Base-by-base conservation (phyloP, 2,888 invertebrate genomes). In the Aphodius granarius region DNA sequence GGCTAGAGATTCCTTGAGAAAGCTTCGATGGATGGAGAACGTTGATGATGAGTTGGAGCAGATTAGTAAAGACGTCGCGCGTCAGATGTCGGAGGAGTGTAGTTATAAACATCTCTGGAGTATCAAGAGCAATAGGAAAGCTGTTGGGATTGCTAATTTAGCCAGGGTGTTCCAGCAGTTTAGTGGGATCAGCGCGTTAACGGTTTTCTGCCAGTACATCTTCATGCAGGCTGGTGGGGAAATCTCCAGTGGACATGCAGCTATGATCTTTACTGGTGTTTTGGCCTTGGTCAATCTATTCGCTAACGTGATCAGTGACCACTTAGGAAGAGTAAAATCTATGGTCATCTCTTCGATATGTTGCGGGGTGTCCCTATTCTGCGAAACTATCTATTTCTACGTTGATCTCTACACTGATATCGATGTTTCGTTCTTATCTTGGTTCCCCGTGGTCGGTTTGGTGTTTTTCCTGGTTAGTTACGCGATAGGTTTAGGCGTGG, bases 361-460 rank as follows among this genome's bases (percentile, higher is more conserved):
- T 3, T 82, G 81, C 63, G 79, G 79, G 15, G 18, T 83, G 5
- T 73, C 79, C 2, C 77, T 83, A 43, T 74, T 79, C 13, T 74
- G 76, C 2, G 81, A 81, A 78, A 76, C 81, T 0, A 75, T 80
- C 17, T 85, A 83, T 76, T 84, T 84, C 76, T 82, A 80, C 43
- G 19, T 84, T 2, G 79, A 81, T 73, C 74, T 79, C 43, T 66
- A 79, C 17, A 68, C 78, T 3, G 74, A 78, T 16, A 63, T 81
- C 5, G 82, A 84, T 78, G 23, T 83, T 4, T 74, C 78, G 4
- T 16, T 20, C 3, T 20, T 83, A 0, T 78, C 80, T 5, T 86
- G 84, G 85, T 76, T 86, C 73, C 86, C 86, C 3, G 63, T 86
- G 3, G 80, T 80, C 5, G 83, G 83, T n/a, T 80, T 86, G 81